Percentiles rank a stretch among this genome's conserved stretches.
These are phyloP conservation scores for Galeopsomyia nigrocyanea DNA, from an alignment of 2,888 invertebrate genomes.

Conservation along the genomic window DNA sequence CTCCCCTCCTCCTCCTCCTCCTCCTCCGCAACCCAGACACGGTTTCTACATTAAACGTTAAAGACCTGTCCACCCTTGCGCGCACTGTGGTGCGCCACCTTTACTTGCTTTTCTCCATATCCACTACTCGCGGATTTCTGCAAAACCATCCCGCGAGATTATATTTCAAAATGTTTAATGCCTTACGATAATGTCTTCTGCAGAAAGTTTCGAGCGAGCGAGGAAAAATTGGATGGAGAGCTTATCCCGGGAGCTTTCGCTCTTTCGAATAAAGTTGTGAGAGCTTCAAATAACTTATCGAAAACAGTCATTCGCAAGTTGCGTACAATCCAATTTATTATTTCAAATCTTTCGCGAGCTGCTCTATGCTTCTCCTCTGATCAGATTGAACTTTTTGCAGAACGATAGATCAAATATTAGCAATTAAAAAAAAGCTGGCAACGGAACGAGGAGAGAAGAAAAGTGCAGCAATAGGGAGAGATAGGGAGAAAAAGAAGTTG, in stretches of 20 bases:
- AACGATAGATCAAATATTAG: slow-evolving; percentile 29
- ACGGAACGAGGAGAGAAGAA: slow-evolving; percentile 2
- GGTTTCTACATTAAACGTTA: slow-evolving; percentile 63
- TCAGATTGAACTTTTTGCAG: slow-evolving; percentile 28
- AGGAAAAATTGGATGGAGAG: slow-evolving; percentile 35
- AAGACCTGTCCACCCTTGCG: slow-evolving; percentile 35
- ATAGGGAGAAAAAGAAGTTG: slow-evolving; percentile 9
- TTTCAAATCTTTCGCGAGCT: slow-evolving; percentile 26
- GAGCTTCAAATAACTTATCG: slow-evolving; percentile 41
- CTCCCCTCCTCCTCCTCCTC: too few relatives aligned
- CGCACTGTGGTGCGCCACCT: too few relatives aligned
- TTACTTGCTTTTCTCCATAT: too few relatives aligned
- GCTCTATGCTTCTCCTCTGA: not conserved
- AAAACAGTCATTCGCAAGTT: slow-evolving; percentile 31
- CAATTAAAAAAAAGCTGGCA: slow-evolving; percentile 20
- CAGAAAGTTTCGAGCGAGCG: slow-evolving; percentile 20
- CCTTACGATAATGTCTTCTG: too few relatives aligned
- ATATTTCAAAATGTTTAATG: too few relatives aligned
- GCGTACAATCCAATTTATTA: slow-evolving; percentile 43
- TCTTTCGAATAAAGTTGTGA: slow-evolving; percentile 28
- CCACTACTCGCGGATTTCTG: too few relatives aligned
- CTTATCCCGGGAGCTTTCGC: slow-evolving; percentile 23
- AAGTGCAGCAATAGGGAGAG: not conserved
- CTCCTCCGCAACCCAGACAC: slow-evolving; percentile 51
- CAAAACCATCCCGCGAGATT: too few relatives aligned